A percentile compares a stretch with the other conserved stretches of the same genome.
phyloP scores from a whole-genome alignment of 1,140 invertebrate genomes.

The Idris sp. region DNA sequence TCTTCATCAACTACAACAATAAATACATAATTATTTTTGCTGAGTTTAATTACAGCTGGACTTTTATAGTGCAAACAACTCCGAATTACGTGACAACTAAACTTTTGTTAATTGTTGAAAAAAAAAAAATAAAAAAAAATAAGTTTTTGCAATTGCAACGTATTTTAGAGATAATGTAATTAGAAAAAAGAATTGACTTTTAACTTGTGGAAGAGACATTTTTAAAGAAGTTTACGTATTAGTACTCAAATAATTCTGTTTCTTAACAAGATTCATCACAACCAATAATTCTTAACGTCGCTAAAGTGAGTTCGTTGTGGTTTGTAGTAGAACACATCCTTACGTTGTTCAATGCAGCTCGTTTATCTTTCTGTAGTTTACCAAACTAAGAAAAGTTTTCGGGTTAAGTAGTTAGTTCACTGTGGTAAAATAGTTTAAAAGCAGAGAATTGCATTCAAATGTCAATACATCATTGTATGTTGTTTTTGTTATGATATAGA shows the following conservation, averaged over 20 bases:
- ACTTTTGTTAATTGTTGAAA: no score
- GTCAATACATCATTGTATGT: slow-evolving; percentile 20
- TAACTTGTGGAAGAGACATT: no score
- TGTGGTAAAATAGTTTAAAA: slow-evolving; percentile 20
- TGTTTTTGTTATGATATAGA: no score
- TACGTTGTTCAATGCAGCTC: slow-evolving; percentile 33
- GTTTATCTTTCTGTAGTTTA: slow-evolving; percentile 56
- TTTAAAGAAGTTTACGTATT: no score
- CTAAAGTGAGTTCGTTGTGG: slow-evolving; percentile 22
- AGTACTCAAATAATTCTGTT: slow-evolving; percentile 12
- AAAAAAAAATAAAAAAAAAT: no score
- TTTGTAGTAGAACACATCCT: slow-evolving; percentile 13
- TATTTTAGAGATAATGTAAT: no score
- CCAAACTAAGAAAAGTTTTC: slow-evolving; percentile 32
- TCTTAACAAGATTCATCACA: slow-evolving; percentile 23
- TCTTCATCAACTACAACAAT: slow-evolving; percentile 38
- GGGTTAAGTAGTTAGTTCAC: slow-evolving; percentile 31
- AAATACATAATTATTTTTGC: slow-evolving; percentile 46
- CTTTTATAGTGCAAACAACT: no score
- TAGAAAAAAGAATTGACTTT: no score
- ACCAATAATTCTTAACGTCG: slow-evolving; percentile 35
- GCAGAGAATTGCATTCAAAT: slow-evolving; percentile 4
- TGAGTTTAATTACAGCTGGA: no score
- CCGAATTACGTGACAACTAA: no score
- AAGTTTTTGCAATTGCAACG: no score